Evolutionary conservation across 2,797 vertebrate species (phyloP), one percentile per base, ranked within the genome.

Genomic region (Catostomus latipinnis): DNA sequence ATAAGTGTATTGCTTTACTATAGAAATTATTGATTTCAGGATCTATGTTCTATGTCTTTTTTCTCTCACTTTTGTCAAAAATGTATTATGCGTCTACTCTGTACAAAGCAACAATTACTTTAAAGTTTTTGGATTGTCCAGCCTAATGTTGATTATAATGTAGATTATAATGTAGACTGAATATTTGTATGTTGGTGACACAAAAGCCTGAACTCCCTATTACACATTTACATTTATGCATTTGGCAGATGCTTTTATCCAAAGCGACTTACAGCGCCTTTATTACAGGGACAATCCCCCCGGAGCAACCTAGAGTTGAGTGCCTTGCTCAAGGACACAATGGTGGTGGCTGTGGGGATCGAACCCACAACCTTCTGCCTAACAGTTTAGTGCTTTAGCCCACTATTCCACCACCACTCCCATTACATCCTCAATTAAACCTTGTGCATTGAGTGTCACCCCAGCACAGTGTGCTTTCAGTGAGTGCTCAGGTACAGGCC

Each of bases 1-100:
- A 92, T 90, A 86, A 92, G 91, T 90, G 85, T 80, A 86, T 88
- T 82, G 80, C 52, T 76, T 70, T 45, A 13, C 34, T 72, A 67
- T 79, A 70, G 79, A 22, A 78, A 73, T 58, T 66, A 43, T 3
- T 22, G 22, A 22, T 63, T 46, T 75, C 34, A 46, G 61, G 6
- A 49, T 70, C 34, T 34, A 34, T 34, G 34, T 34, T 34, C 34
- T 34, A 34, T 73, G 69, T 77, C 74, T 77, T 78, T 11, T 43
- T 72, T 74, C 5, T 1, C 58, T 6, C 7, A 11, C 48, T 54
- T 65, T 60, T 46, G 43, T 60, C 58, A 5, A 4, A 74, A 18
- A 53, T 9, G 0, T 22, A 0, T 6, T 5, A 56, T 71, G 61
- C 11, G 52, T 57, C 22, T 76, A 57, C 22, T 66, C 3, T 49